These are phyloP conservation scores for Colistium nudipinnis DNA, from an alignment of 2,113 vertebrate genomes.

Conservation along the genomic window DNA sequence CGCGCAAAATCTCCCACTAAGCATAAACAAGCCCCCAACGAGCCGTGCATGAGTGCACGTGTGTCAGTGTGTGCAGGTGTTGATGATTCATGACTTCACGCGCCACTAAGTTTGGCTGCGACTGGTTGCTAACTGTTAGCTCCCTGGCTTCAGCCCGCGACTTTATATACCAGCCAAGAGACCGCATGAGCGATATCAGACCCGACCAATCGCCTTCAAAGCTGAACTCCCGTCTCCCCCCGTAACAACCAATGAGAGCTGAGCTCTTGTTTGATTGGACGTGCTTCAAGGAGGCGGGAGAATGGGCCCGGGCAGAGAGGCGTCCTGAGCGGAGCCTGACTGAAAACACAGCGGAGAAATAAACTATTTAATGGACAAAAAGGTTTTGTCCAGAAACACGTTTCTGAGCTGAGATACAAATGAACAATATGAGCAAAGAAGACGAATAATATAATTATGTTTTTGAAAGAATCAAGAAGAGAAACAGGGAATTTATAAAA, in stretches of 20 bases:
- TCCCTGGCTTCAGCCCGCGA: rapidly evolving
- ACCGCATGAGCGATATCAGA: not conserved
- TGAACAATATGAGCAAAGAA: too few relatives aligned
- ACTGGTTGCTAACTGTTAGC: not conserved
- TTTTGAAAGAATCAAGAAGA: too few relatives aligned
- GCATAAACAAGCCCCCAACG: not conserved
- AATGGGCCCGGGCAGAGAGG: not conserved
- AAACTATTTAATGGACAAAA: not conserved
- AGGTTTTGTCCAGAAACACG: too few relatives aligned
- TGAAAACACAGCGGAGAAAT: constrained; percentile 7
- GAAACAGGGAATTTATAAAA: too few relatives aligned
- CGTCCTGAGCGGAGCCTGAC: constrained; percentile 44
- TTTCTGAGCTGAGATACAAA: not conserved
- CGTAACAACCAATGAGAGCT: not conserved
- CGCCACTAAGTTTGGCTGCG: rapidly evolving
- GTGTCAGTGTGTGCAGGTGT: not conserved
- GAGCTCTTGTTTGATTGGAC: not conserved
- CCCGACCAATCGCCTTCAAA: not conserved
- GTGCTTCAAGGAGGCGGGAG: not conserved
- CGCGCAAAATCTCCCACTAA: not conserved
- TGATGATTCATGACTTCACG: not conserved
- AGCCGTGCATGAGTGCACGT: constrained; percentile 1
- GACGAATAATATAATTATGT: too few relatives aligned
- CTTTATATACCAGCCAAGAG: constrained; percentile 23
- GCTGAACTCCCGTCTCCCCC: not conserved